phyloP scores from a whole-genome alignment of 2,113 vertebrate genomes.

The Nothocercus nigrocapillus region DNA sequence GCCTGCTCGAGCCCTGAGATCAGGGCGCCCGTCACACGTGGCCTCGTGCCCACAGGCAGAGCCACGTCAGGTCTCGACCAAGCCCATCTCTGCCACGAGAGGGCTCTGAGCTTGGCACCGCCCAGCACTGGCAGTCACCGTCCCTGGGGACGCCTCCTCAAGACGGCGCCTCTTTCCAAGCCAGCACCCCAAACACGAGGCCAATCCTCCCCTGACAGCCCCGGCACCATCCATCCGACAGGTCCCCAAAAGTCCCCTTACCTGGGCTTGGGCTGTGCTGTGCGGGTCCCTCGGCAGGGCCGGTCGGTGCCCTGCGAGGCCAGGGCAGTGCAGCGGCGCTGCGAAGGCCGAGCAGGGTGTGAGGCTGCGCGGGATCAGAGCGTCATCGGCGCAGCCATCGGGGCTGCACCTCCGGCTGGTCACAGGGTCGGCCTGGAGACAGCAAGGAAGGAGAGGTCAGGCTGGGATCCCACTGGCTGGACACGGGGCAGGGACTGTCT shows the following conservation, averaged over 20 bases:
- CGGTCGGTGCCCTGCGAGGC: rapidly evolving
- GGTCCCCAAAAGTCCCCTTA: not conserved
- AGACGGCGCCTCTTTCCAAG: no score
- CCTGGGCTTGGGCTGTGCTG: not conserved
- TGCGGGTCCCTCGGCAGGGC: not conserved
- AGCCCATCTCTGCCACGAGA: not conserved
- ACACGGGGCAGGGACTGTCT: no score
- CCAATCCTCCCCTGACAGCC: rapidly evolving
- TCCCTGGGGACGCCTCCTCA: rapidly evolving
- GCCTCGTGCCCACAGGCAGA: rapidly evolving
- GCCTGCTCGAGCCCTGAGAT: not conserved
- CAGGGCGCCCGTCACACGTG: rapidly evolving
- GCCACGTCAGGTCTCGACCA: no score
- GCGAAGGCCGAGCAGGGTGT: rapidly evolving
- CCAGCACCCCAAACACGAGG: not conserved
- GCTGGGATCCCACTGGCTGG: not conserved
- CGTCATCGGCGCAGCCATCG: not conserved
- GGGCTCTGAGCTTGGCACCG: not conserved
- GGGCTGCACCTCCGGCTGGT: rapidly evolving
- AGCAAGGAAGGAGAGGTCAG: not conserved
- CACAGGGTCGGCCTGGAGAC: rapidly evolving
- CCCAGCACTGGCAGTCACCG: not conserved
- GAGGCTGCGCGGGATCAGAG: rapidly evolving
- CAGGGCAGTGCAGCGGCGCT: not conserved
- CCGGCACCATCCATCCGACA: rapidly evolving